A percentile compares a stretch with the other conserved stretches of the same genome.
Evolutionary conservation across 1,140 invertebrate genomes (phyloP).

Genomic region (Pemphigus obesinymphae): DNA sequence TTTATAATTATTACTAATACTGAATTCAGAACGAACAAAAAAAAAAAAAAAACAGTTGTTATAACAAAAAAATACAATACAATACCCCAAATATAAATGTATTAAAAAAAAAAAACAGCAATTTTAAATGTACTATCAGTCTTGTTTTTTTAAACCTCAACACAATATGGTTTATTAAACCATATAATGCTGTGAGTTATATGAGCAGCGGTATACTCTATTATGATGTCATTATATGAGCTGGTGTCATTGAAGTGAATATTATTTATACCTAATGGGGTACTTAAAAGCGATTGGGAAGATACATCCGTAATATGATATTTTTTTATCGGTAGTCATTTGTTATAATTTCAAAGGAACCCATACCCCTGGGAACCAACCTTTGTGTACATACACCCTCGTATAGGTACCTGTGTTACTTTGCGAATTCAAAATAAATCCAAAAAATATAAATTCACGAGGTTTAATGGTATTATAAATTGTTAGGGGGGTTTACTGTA

Average conservation of each 20-base stretch:
- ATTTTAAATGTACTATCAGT: background rate
- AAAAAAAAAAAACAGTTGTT: no score
- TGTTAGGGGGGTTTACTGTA: no score
- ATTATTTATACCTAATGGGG: background rate
- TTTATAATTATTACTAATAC: no score
- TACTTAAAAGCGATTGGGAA: background rate
- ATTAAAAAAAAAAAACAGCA: background rate
- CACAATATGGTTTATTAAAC: background rate
- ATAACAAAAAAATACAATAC: no score
- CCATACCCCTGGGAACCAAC: conserved; percentile 4
- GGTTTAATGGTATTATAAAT: no score
- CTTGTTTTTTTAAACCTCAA: background rate
- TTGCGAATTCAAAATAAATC: background rate
- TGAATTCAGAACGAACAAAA: no score
- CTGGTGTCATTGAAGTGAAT: background rate
- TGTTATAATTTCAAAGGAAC: background rate
- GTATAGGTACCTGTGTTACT: background rate
- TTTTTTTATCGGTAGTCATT: background rate
- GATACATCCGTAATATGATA: conserved; percentile 1
- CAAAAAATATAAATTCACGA: no score
- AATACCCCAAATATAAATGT: no score
- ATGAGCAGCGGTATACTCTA: background rate
- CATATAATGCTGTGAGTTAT: background rate
- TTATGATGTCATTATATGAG: background rate
- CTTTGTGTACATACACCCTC: background rate